Evolutionary conservation across 2,797 vertebrate species (phyloP).

Genomic region (Gambelia wislizenii): DNA sequence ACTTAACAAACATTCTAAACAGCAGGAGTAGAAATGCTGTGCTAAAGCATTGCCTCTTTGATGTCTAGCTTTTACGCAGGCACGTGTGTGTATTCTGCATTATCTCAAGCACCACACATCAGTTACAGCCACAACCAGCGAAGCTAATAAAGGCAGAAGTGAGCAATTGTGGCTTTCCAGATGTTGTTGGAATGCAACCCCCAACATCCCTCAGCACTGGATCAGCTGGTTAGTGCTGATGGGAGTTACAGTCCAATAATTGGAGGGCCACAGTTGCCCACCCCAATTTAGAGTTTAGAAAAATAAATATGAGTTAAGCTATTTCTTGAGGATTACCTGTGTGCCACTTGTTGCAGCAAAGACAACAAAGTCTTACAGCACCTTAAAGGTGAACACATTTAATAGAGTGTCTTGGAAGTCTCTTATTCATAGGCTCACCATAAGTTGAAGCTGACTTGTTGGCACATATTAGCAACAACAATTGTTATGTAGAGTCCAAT

Average conservation of each 20-base stretch:
- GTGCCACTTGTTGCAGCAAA: neutral
- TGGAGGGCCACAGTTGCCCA: neutral
- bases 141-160: neutral
- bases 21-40: neutral
- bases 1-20: neutral
- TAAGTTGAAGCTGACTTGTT: too few species aligned
- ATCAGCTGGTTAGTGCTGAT: neutral
- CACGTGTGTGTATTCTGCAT: neutral
- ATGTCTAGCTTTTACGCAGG: neutral
- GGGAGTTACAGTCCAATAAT: neutral
- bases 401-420: too few species aligned
- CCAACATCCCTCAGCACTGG: neutral
- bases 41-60: neutral
- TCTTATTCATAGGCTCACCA: too few species aligned
- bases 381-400: too few species aligned
- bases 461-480: too few species aligned
- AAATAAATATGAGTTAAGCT: neutral
- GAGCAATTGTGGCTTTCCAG: neutral
- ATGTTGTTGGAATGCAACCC: neutral
- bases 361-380: too few species aligned
- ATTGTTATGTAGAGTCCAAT: too few species aligned
- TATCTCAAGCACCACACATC: neutral
- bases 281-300: neutral
- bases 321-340: neutral
- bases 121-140: neutral